These are phyloP conservation scores for Zeugodacus cucurbitae DNA, from an alignment of 1,140 invertebrate species.

Conservation along the genomic window DNA sequence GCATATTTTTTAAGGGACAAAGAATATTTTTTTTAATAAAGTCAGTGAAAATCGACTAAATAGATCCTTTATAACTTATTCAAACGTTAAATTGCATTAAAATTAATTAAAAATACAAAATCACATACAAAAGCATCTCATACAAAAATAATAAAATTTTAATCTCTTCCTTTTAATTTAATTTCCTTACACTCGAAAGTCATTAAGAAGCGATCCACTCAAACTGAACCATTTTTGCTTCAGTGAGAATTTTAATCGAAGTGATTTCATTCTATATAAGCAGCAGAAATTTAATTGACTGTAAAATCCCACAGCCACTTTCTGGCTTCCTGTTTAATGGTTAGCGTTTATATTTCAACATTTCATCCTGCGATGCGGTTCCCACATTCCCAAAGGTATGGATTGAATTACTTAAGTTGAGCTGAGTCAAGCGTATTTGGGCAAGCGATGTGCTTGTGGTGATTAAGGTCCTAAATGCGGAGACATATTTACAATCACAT, in stretches of 20 bases:
- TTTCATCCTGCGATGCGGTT: not conserved
- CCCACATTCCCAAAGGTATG: not conserved
- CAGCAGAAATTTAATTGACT: slow-evolving; percentile 7
- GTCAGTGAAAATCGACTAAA: too few species aligned
- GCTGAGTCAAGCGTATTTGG: not conserved
- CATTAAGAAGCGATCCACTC: not conserved
- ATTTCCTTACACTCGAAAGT: not conserved
- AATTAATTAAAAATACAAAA: too few species aligned
- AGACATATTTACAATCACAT: too few species aligned
- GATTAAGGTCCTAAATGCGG: too few species aligned
- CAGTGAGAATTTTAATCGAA: not conserved
- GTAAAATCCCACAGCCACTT: slow-evolving; percentile 22
- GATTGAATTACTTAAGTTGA: slow-evolving; percentile 11
- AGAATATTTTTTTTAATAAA: too few species aligned
- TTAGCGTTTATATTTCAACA: slow-evolving; percentile 4
- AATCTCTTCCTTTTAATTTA: not conserved
- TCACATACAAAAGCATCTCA: too few species aligned
- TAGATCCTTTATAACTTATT: too few species aligned
- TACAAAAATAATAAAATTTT: not conserved
- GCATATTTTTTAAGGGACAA: too few species aligned
- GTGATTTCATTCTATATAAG: not conserved
- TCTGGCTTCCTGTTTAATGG: slow-evolving; percentile 31
- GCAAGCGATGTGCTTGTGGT: not conserved
- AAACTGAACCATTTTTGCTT: not conserved
- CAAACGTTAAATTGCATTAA: too few species aligned